These are phyloP conservation scores for Lycocorax pyrrhopterus DNA, from an alignment of 2,113 vertebrate species.

Conservation along the genomic window DNA sequence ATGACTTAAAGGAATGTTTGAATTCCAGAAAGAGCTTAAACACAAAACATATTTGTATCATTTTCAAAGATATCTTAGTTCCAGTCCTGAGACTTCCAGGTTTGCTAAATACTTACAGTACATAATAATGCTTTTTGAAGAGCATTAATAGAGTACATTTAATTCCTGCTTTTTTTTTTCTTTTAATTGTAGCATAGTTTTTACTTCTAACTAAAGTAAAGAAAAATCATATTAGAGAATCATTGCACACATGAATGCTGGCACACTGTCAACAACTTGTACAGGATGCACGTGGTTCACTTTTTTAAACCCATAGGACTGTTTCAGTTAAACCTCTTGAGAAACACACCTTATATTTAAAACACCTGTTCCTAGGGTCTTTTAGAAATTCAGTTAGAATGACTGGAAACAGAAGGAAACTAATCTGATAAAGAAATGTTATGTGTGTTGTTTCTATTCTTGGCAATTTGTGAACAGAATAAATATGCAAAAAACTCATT, in stretches of 20 bases:
- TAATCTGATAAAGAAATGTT: constrained; percentile 37
- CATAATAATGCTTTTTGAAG: background rate
- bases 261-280: background rate
- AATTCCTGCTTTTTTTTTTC: background rate
- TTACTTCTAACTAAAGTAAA: background rate
- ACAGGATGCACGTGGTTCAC: constrained; percentile 30
- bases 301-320: background rate
- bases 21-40: background rate
- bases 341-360: constrained; percentile 51
- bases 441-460: constrained; percentile 4
- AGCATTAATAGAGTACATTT: background rate
- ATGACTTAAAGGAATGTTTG: background rate
- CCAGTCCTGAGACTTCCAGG: background rate
- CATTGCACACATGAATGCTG: background rate
- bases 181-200: background rate
- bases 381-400: constrained; percentile 56
- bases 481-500: background rate
- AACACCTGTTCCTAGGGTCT: constrained; percentile 35
- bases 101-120: background rate
- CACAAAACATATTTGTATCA: background rate
- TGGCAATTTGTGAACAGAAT: background rate
- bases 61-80: background rate
- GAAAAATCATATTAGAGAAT: background rate
- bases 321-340: constrained; percentile 52
- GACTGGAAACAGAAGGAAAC: constrained; percentile 53